Conservation (phyloP, 1,140 invertebrate species). For the Dryas iulia region DNA sequence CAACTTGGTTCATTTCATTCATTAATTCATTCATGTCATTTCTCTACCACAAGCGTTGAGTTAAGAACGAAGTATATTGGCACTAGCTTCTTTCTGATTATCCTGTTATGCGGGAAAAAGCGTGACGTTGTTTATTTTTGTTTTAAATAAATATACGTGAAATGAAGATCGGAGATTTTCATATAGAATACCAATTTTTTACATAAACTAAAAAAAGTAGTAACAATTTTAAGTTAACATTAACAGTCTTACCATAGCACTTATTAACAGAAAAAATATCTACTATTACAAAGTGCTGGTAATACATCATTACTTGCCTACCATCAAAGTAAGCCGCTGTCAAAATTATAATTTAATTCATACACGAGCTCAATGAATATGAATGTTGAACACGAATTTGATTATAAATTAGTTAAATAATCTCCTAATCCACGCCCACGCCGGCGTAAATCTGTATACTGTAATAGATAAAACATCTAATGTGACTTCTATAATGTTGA, state of each 20-base stretch:
- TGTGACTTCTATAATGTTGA: background rate
- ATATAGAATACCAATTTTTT: too few relatives aligned
- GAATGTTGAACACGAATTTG: constrained; percentile 27
- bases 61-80: too few relatives aligned
- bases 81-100: too few relatives aligned
- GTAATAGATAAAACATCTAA: constrained; percentile 9
- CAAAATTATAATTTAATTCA: constrained; percentile 28
- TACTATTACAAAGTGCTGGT: constrained; percentile 6
- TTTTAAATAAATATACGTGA: too few relatives aligned
- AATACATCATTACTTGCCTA: constrained; percentile 11
- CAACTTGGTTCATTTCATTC: too few relatives aligned
- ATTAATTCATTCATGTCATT: too few relatives aligned
- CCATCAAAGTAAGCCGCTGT: constrained; percentile 18
- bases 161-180: too few relatives aligned
- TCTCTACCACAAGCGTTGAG: too few relatives aligned
- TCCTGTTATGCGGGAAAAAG: too few relatives aligned
- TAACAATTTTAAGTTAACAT: background rate
- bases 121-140: too few relatives aligned
- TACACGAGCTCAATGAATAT: constrained; percentile 21
- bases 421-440: constrained; percentile 25
- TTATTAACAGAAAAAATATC: background rate
- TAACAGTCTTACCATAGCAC: background rate
- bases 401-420: constrained; percentile 31
- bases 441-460: constrained; percentile 12
- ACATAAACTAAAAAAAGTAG: background rate